Base-by-base conservation (phyloP, 2,888 invertebrate genomes). In the Margaritifera margaritifera region DNA sequence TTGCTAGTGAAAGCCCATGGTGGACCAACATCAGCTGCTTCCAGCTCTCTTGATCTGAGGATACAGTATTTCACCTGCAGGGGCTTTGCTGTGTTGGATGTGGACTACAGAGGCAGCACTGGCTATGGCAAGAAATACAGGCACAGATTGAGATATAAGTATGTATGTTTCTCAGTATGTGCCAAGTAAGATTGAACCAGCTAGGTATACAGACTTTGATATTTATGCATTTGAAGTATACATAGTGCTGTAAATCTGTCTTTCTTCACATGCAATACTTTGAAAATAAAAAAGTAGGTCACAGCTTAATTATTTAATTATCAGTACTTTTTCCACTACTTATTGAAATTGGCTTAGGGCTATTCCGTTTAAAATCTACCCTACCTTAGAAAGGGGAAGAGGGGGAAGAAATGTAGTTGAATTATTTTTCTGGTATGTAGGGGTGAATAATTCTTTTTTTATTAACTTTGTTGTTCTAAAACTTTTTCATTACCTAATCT, bases 1-100 rank as follows among this genome's bases (percentile, higher is more conserved):
- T 81, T 90, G 25, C 77, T 91, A 24, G 86, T 91, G 5, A 81
- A 86, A 59, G 89, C 86, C 42, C 91, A 91, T 79, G 89, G 90
- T n/a, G 91, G 91, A 2, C 91, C 91, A 2, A 90, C 91, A 2
- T 79, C 84, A 11, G 74, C 80, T 19, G 81, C 86, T 19, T 73
- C 72, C 25, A 75, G 80, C 65, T 76, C 72, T 6, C 80, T 90
- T 18, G 86, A 86, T 72, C 74, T 90, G 50, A 85, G 85, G 72
- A 87, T 87, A 42, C 90, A 90, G 79, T 90, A 88, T 77, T 89
- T 84, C 74, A 90, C 89, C 6, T 84, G 83, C 27, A 82, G 89
- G n/a, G 91, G 91, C n/a, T 88, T 90, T 78, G 90, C 90, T 22
- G 85, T 91, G 2, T 83, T 90, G 53, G 89, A 90, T 83, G 89